Percentiles rank a stretch among this genome's conserved stretches.
phyloP scores from a whole-genome alignment of 2,888 invertebrate genomes.

The Dorcus hopei region DNA sequence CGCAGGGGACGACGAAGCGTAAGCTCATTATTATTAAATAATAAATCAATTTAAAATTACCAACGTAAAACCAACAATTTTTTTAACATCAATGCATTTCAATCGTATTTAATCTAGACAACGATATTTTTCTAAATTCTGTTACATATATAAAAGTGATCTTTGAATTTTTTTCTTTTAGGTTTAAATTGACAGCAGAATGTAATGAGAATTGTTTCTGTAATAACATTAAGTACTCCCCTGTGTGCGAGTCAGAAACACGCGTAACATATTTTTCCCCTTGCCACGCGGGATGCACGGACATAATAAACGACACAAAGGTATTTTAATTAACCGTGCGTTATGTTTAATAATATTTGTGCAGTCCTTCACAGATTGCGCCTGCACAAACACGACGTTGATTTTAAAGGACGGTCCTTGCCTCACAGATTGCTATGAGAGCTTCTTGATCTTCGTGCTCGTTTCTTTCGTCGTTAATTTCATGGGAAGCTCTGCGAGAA shows the following conservation, averaged over 20 bases:
- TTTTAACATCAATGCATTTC: too few relatives aligned
- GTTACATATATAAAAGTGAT: too few relatives aligned
- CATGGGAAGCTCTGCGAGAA: conserved; percentile 62
- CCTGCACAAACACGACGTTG: conserved; percentile 9
- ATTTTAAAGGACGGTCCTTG: conserved; percentile 44
- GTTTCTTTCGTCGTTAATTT: conserved; percentile 56
- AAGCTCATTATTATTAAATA: conserved; percentile 8
- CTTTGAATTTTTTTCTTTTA: conserved; percentile 29
- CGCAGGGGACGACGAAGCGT: conserved; percentile 17
- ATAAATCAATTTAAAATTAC: too few relatives aligned
- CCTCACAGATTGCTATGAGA: conserved; percentile 38
- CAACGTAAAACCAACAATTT: too few relatives aligned
- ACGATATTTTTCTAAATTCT: too few relatives aligned
- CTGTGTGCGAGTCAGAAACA: conserved; percentile 59
- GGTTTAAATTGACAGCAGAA: conserved; percentile 51
- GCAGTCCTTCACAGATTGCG: conserved; percentile 21
- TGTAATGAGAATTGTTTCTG: conserved; percentile 64
- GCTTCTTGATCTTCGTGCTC: conserved; percentile 50
- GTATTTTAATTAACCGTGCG: conserved; percentile 10
- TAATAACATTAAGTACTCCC: conserved; percentile 58
- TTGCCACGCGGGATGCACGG: conserved; percentile 68
- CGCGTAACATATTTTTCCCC: conserved; percentile 65
- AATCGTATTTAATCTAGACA: too few relatives aligned
- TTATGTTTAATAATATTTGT: conserved; percentile 9
- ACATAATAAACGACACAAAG: conserved; percentile 23